phyloP scores from a whole-genome alignment of 2,888 invertebrate species.

The Rutpela maculata region DNA sequence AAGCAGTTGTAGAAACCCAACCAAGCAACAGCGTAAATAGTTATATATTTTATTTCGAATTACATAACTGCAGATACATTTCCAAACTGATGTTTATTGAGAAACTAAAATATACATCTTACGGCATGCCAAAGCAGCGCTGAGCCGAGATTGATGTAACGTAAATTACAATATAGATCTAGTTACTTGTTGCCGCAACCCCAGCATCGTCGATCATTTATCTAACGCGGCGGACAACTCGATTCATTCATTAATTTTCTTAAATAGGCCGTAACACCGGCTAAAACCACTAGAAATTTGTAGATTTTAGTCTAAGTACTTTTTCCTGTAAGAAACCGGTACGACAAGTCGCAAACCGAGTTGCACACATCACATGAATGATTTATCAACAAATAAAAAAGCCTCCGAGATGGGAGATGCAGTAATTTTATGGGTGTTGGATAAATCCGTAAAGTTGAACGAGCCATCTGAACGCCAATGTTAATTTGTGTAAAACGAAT shows the following conservation, averaged over 20 bases:
- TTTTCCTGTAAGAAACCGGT: not conserved
- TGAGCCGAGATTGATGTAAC: constrained; percentile 48
- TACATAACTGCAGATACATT: constrained; percentile 30
- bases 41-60: constrained; percentile 34
- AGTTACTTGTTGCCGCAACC: constrained; percentile 44
- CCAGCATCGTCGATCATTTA: constrained; percentile 46
- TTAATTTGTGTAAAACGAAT: not conserved
- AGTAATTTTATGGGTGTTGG: not conserved
- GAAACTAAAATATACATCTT: constrained; percentile 48
- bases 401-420: not conserved
- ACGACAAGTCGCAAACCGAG: not conserved
- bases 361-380: constrained; percentile 1
- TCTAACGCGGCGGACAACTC: constrained; percentile 38
- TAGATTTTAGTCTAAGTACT: constrained; percentile 14
- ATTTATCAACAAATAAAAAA: constrained; percentile 7
- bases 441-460: not conserved
- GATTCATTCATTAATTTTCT: constrained; percentile 38
- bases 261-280: constrained; percentile 31
- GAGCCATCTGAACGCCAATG: not conserved
- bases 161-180: constrained; percentile 51
- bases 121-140: constrained; percentile 32
- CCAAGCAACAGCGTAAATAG: constrained; percentile 22
- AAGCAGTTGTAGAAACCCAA: constrained; percentile 10
- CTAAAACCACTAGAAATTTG: constrained; percentile 7
- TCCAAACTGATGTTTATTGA: constrained; percentile 43